Percentiles rank a stretch among this genome's conserved stretches.
Conservation (phyloP, 2,113 vertebrate species). For the Dolichotis patagonum region DNA sequence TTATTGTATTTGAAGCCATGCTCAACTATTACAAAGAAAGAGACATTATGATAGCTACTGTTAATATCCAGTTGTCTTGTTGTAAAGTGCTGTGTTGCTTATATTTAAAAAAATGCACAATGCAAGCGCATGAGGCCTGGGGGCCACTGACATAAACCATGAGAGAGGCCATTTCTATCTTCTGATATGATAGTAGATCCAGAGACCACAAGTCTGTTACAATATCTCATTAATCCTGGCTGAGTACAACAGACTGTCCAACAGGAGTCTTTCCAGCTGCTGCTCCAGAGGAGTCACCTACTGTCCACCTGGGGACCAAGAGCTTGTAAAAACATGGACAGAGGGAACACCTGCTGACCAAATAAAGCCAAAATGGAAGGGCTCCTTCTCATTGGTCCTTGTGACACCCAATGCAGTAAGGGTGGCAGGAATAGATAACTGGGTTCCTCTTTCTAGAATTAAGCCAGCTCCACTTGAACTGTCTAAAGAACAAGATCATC, state of each 20-base stretch:
- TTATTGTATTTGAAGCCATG: too few species aligned
- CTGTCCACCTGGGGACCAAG: not conserved
- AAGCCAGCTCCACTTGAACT: not conserved
- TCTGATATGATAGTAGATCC: not conserved
- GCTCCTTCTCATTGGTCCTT: not conserved
- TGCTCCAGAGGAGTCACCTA: not conserved
- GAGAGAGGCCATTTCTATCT: not conserved
- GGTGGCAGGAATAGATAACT: not conserved
- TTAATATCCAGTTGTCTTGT: too few species aligned
- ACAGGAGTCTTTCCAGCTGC: not conserved
- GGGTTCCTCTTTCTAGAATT: not conserved
- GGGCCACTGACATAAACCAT: too few species aligned
- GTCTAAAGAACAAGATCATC: not conserved
- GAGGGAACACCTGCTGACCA: not conserved
- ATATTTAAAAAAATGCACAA: too few species aligned
- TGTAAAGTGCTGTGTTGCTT: too few species aligned
- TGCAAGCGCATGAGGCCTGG: too few species aligned
- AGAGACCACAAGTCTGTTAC: not conserved
- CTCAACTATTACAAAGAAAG: too few species aligned
- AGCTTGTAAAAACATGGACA: not conserved
- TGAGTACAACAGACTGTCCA: not conserved
- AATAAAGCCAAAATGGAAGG: not conserved
- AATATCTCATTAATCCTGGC: not conserved
- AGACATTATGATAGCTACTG: too few species aligned
- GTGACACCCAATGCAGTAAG: not conserved